Conservation (phyloP, 2,888 invertebrate species). For the Oasisia sp. region DNA sequence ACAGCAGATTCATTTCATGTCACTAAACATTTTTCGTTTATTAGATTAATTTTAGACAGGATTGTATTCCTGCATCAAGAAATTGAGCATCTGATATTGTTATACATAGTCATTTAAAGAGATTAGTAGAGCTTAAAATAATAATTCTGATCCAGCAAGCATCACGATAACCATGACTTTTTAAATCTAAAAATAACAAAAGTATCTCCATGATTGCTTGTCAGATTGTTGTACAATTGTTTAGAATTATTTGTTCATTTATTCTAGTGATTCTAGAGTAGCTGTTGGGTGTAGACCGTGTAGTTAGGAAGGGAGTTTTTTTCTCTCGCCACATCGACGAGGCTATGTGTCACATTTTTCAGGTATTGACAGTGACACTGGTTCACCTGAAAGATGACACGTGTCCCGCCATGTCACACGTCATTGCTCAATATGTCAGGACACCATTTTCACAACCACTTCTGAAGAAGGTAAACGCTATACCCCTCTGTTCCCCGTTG, state of each 20-base stretch:
- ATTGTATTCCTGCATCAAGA: background rate
- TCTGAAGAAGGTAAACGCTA: conserved; percentile 78
- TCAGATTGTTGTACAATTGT: background rate
- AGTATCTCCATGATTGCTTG: background rate
- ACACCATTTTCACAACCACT: conserved; percentile 85
- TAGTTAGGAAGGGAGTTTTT: no score
- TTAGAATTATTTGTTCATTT: background rate
- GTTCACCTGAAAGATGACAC: conserved; percentile 85
- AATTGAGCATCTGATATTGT: background rate
- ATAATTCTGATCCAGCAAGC: background rate
- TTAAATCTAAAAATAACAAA: background rate
- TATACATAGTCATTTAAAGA: background rate
- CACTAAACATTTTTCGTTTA: background rate
- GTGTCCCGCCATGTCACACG: conserved; percentile 82
- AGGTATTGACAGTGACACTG: conserved; percentile 85
- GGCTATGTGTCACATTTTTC: conserved; percentile 49
- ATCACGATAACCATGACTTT: background rate
- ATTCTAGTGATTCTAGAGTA: background rate
- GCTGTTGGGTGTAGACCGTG: background rate
- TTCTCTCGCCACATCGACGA: no score
- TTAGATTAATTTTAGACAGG: no score
- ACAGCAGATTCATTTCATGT: background rate
- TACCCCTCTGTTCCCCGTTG: background rate
- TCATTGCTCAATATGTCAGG: conserved; percentile 86
- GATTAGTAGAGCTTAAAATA: background rate